A percentile compares a stretch with the other conserved stretches of the same genome.
Evolutionary conservation across 1,140 invertebrate species (phyloP).

Genomic region (Mya arenaria): DNA sequence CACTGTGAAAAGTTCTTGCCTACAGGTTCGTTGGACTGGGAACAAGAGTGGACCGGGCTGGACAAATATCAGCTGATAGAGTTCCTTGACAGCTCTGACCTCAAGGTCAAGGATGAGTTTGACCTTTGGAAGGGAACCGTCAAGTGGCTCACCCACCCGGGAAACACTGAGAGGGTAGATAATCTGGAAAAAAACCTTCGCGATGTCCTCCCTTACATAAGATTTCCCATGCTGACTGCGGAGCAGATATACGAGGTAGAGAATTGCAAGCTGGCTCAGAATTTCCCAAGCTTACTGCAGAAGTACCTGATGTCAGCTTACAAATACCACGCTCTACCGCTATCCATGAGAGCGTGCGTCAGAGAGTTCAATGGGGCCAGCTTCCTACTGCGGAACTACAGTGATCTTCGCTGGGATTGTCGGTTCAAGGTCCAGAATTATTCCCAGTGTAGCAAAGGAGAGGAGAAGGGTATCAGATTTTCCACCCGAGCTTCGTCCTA

Average conservation of each 20-base stretch:
- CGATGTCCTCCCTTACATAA: conserved; percentile 71
- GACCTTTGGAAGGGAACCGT: conserved; percentile 75
- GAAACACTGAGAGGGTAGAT: conserved; percentile 71
- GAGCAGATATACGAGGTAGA: conserved; percentile 81
- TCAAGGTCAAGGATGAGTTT: conserved; percentile 78
- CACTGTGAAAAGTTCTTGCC: no score
- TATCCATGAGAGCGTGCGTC: conserved; percentile 73
- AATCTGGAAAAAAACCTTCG: conserved; percentile 72
- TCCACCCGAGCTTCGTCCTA: conserved; percentile 79
- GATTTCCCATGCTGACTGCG: conserved; percentile 82
- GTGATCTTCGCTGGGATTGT: conserved; percentile 81
- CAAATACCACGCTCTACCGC: conserved; percentile 81
- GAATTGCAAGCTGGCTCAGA: conserved; percentile 69
- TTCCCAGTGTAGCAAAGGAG: conserved; percentile 66
- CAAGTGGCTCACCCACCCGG: conserved; percentile 74
- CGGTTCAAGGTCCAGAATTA: conserved; percentile 77
- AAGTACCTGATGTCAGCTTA: conserved; percentile 80
- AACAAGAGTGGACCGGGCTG: conserved; percentile 80
- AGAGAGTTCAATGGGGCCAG: conserved; percentile 77
- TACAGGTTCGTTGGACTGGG: conserved; percentile 78
- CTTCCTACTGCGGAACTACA: conserved; percentile 81
- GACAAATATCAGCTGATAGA: conserved; percentile 82
- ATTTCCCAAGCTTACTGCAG: conserved; percentile 76
- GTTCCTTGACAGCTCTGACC: conserved; percentile 80
- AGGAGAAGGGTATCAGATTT: conserved; percentile 78